phyloP scores from a whole-genome alignment of 2,797 vertebrate species.

The Amniataba percoides region DNA sequence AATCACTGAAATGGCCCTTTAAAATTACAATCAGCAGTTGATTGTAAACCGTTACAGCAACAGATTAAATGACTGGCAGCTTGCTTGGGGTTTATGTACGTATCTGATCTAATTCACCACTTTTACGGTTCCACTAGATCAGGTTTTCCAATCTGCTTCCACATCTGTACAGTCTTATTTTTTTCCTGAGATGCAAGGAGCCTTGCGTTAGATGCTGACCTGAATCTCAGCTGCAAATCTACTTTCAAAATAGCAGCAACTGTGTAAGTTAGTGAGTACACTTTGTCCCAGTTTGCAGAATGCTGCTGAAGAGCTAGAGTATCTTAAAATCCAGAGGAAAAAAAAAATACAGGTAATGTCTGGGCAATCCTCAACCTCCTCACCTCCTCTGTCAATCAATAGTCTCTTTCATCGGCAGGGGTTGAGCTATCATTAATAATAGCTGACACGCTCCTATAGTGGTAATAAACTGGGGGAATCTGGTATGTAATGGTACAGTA shows the following conservation, averaged over 20 bases:
- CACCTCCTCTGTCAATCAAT: conserved; percentile 87
- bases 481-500: conserved; percentile 85
- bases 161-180: conserved; percentile 48
- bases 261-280: conserved; percentile 61
- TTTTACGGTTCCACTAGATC: conserved; percentile 23
- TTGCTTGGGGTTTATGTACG: conserved; percentile 16
- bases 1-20: conserved; percentile 25
- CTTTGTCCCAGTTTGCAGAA: conserved; percentile 78
- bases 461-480: conserved; percentile 86
- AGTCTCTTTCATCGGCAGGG: conserved; percentile 81
- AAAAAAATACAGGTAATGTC: conserved; percentile 66
- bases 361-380: conserved; percentile 81
- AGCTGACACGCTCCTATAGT: conserved; percentile 84
- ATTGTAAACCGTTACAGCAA: conserved; percentile 7
- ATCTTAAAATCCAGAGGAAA: conserved; percentile 61
- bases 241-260: conserved; percentile 68
- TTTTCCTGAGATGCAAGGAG: conserved; percentile 33
- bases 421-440: conserved; percentile 87
- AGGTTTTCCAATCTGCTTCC: conserved; percentile 42
- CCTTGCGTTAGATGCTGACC: conserved; percentile 64
- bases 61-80: conserved; percentile 37
- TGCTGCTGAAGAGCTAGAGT: conserved; percentile 53
- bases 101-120: conserved; percentile 42
- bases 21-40: conserved; percentile 21
- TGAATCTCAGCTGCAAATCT: conserved; percentile 72